Percentiles rank a stretch among this genome's conserved stretches.
Conservation (phyloP, 2,888 invertebrate genomes). For the Leptopterna dolabrata region DNA sequence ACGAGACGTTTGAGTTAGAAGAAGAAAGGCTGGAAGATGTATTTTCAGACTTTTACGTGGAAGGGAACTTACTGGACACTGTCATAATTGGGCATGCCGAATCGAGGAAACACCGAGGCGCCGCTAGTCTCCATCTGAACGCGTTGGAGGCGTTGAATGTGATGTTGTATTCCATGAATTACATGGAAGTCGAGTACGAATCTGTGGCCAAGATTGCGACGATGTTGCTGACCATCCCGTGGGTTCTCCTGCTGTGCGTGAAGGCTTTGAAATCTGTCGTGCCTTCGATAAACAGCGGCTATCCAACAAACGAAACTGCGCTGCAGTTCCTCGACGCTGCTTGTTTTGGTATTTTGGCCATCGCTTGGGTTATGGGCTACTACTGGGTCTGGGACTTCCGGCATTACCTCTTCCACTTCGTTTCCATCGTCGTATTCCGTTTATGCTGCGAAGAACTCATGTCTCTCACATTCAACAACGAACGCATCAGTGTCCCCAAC, state of each 20-base stretch:
- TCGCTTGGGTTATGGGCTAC: not conserved
- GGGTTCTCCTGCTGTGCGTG: not conserved
- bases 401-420: not conserved
- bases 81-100: not conserved
- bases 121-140: not conserved
- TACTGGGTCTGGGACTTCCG: not conserved
- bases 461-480: not conserved
- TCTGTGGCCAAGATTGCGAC: not conserved
- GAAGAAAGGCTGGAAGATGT: not conserved
- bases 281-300: not conserved
- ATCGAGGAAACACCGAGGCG: not conserved
- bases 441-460: not conserved
- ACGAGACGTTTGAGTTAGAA: not conserved
- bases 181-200: not conserved
- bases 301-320: not conserved
- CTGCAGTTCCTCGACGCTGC: not conserved
- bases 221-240: not conserved
- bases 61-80: not conserved
- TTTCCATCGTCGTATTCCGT: not conserved
- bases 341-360: not conserved
- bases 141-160: not conserved
- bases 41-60: not conserved
- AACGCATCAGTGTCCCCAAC: not conserved
- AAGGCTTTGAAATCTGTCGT: not conserved
- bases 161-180: not conserved